phyloP scores from a whole-genome alignment of 1,140 invertebrate genomes.

The Centruroides vittatus region DNA sequence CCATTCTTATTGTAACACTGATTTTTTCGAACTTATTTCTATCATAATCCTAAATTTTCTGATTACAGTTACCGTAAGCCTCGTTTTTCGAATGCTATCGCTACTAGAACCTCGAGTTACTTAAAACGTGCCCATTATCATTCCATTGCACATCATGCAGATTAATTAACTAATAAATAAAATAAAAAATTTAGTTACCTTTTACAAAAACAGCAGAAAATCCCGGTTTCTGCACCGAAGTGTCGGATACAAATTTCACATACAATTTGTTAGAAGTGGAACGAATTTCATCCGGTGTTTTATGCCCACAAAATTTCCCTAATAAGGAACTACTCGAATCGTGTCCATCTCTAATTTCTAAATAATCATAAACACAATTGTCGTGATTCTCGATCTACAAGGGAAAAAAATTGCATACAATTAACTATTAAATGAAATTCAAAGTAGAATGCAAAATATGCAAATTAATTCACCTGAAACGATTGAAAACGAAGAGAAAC shows the following conservation, averaged over 20 bases:
- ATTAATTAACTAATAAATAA: no score
- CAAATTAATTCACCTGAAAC: conserved; percentile 36
- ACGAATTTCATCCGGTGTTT: conserved; percentile 72
- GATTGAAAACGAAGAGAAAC: conserved; percentile 51
- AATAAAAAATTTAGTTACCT: conserved; percentile 14
- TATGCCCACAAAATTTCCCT: conserved; percentile 90
- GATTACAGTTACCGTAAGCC: no score
- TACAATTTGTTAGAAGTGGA: conserved; percentile 78
- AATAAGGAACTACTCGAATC: conserved; percentile 43
- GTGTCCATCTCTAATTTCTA: conserved; percentile 72
- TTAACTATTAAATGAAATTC: no score
- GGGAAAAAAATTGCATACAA: no score
- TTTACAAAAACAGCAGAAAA: conserved; percentile 91
- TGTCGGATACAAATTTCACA: conserved; percentile 93
- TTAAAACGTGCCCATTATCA: no score
- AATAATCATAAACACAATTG: conserved; percentile 92
- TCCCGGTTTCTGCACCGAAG: conserved; percentile 89
- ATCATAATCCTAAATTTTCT: no score
- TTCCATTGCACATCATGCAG: no score
- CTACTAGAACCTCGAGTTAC: no score
- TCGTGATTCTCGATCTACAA: conserved; percentile 83
- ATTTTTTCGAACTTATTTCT: no score
- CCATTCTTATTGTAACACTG: no score
- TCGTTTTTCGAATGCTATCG: no score
- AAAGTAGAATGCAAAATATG: not conserved